Evolutionary conservation across 2,113 vertebrate genomes (phyloP), one percentile per base, ranked within the genome.

Genomic region (Phrynosoma platyrhinos): DNA sequence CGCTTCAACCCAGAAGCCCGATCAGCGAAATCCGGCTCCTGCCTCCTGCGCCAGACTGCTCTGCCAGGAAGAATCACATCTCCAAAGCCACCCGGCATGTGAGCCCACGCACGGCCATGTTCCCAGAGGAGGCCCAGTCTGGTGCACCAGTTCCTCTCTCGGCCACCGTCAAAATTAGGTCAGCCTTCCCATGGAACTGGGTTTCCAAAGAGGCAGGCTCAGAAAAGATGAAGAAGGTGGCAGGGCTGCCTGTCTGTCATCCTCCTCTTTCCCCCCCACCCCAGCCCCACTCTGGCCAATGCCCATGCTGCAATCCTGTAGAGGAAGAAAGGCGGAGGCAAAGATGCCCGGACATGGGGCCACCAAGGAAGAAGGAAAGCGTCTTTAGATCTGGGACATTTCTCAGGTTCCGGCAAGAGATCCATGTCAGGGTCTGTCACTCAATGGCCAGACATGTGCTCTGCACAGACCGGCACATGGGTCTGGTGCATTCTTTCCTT

Each of bases 61-160:
- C 80, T 88, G 80, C 80, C 58, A 83, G 86, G 30, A 83, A 82
- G 71, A n/a, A 66, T 76, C 80, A 52, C 40, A 53, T 83, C 80
- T 52, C 79, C 62, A 2, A 64, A 25, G 72, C 79, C 62, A 30
- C 18, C 4, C 16, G 0, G 47, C 23, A 30, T 30, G 30, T 53
- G 66, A 27, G 10, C 53, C 30, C 64, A 69, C 9, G n/a, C 64
- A 82, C 40, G 4, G 55, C 55, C 55, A 13, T 9, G n/a, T 12
- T 47, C 87, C 80, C 86, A 64, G n/a, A 87, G 86, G 69, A 64
- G 75, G 55, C 68, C 69, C 10, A 32, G 69, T 12, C 68, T 74
- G 6, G 79, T 42, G 36, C 79, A 20, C 47, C 16, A 16, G 52
- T 40, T n/a, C 32, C 20, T 62, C 78, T 42, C 79, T 6, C 20